Evolutionary conservation across 2,888 invertebrate genomes (phyloP).

Genomic region (Agonopterix alstromeriana): DNA sequence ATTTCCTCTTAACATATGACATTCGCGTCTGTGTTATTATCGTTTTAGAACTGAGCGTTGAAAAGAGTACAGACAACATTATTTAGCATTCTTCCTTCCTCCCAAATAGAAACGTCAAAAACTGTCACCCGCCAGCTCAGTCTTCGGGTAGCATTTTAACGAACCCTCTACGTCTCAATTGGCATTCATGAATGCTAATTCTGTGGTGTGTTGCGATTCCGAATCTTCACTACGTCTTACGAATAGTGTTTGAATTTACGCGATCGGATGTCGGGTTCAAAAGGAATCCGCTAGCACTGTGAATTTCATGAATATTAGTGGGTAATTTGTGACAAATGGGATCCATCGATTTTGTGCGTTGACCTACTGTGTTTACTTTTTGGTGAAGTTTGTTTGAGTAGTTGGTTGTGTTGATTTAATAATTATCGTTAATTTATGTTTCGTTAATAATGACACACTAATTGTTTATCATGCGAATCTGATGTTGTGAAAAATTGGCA

Average conservation of each 20-base stretch:
- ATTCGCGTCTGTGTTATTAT: too few species aligned
- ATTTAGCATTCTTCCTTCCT: too few species aligned
- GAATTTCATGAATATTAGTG: slow-evolving; percentile 8
- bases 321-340: not conserved
- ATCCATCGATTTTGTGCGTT: slow-evolving; percentile 1
- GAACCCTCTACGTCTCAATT: slow-evolving; percentile 19
- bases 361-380: not conserved
- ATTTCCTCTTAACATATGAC: too few species aligned
- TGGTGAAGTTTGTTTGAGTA: too few species aligned
- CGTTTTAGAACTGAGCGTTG: too few species aligned
- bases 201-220: slow-evolving; percentile 9
- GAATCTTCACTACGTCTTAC: slow-evolving; percentile 2
- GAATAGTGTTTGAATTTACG: slow-evolving; percentile 8
- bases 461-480: too few species aligned
- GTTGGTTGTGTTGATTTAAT: too few species aligned
- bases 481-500: too few species aligned
- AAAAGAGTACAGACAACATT: too few species aligned
- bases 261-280: slow-evolving; percentile 9
- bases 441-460: too few species aligned
- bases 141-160: slow-evolving; percentile 38
- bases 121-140: not conserved
- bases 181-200: slow-evolving; percentile 45
- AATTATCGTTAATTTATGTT: too few species aligned
- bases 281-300: slow-evolving; percentile 7
- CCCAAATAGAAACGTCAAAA: too few species aligned